These are phyloP conservation scores for Girardia tigrina DNA, from an alignment of 2,888 invertebrate genomes.

Conservation along the genomic window DNA sequence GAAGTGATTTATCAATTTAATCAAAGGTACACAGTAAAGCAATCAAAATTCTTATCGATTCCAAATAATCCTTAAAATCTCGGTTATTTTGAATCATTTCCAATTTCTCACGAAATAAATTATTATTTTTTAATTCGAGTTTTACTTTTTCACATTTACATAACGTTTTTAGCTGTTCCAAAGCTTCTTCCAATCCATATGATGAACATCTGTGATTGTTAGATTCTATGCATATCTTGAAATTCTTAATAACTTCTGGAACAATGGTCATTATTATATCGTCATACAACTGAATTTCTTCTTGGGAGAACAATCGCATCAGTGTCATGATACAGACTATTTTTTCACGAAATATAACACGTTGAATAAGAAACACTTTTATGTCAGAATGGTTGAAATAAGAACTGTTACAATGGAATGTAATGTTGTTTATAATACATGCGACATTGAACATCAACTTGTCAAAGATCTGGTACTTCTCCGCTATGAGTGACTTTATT, in stretches of 20 bases:
- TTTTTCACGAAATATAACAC: neutral
- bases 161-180: neutral
- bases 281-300: neutral
- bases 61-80: neutral
- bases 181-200: neutral
- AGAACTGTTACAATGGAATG: neutral
- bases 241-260: neutral
- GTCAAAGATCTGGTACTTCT: neutral
- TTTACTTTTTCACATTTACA: neutral
- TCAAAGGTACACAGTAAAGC: neutral
- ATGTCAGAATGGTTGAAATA: slow-evolving; percentile 14
- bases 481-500: neutral
- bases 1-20: no score
- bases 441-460: neutral
- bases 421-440: neutral
- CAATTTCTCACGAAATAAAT: neutral
- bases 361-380: neutral
- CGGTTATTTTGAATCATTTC: neutral
- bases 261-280: neutral
- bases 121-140: neutral
- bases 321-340: neutral
- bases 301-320: neutral
- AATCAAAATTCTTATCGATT: neutral
- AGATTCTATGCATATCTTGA: neutral
- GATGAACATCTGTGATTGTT: neutral